Evolutionary conservation across 1,140 invertebrate species (phyloP).

Genomic region (Condylostylus longicornis): DNA sequence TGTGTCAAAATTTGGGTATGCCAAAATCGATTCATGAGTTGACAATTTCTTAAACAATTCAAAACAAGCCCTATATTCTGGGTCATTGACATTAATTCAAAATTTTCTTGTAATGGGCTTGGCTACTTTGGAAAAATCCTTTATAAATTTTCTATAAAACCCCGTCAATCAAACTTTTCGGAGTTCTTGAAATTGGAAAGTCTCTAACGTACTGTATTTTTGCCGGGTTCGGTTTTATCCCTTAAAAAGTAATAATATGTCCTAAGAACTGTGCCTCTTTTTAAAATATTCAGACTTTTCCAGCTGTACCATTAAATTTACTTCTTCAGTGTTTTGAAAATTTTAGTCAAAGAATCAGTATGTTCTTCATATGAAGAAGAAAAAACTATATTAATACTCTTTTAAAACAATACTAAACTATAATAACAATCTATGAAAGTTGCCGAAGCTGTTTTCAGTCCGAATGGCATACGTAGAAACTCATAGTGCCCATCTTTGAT

Average conservation of each 20-base stretch:
- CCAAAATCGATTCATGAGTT: constrained; percentile 3
- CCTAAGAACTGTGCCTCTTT: constrained; percentile 26
- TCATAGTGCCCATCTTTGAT: constrained; percentile 17
- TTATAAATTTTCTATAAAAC: background rate
- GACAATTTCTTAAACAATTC: constrained; percentile 1
- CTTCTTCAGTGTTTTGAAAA: constrained; percentile 8
- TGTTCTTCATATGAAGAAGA: background rate
- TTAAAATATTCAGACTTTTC: constrained; percentile 18
- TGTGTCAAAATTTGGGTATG: too few species aligned
- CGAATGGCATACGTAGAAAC: constrained; percentile 16
- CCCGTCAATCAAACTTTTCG: too few species aligned
- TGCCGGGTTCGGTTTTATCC: constrained; percentile 10
- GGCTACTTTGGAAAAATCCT: too few species aligned
- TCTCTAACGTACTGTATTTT: background rate
- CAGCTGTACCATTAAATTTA: too few species aligned
- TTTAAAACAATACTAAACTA: background rate
- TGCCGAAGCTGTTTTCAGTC: constrained; percentile 24
- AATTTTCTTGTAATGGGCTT: background rate
- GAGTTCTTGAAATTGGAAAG: too few species aligned
- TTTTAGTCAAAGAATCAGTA: too few species aligned
- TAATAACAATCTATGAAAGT: constrained; percentile 24
- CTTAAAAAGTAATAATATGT: constrained; percentile 18
- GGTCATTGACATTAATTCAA: constrained; percentile 5
- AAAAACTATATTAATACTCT: background rate
- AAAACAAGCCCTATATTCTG: constrained; percentile 11